Conservation (phyloP, 2,113 vertebrate genomes). For the Numenius arquata region DNA sequence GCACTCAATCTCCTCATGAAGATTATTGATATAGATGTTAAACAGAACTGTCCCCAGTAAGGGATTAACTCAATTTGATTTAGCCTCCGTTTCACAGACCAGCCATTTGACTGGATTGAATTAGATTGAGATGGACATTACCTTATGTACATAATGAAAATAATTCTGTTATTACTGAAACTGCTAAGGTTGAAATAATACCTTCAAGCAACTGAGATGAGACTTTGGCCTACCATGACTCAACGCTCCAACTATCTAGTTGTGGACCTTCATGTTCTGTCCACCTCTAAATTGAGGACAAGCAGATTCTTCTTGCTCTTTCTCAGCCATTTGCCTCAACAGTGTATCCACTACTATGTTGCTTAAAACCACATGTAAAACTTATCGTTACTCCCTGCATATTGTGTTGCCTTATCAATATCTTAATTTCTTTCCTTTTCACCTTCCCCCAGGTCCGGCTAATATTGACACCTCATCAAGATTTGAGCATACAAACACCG, state of each 20-base stretch:
- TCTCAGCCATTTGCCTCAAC: not conserved
- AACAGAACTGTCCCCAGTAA: not conserved
- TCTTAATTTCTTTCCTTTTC: not conserved
- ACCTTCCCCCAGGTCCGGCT: not conserved
- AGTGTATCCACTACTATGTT: not conserved
- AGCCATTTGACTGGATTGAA: not conserved
- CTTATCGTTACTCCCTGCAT: not conserved
- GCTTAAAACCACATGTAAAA: not conserved
- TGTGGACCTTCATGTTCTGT: not conserved
- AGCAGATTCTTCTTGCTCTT: not conserved
- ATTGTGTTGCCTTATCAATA: not conserved
- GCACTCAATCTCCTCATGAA: not conserved
- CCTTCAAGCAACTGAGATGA: not conserved
- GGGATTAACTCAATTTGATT: not conserved
- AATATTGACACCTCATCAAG: not conserved
- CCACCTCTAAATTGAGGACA: not conserved
- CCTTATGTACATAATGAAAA: not conserved
- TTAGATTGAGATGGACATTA: not conserved
- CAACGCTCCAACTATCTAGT: not conserved
- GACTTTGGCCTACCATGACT: not conserved
- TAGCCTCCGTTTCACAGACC: not conserved
- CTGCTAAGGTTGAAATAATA: not conserved
- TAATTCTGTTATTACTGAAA: not conserved
- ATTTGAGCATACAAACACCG: not conserved
- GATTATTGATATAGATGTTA: not conserved